Percentiles rank a stretch among this genome's conserved stretches.
Evolutionary conservation across 1,140 invertebrate species (phyloP).

Genomic region (Neodiprion fabricii): DNA sequence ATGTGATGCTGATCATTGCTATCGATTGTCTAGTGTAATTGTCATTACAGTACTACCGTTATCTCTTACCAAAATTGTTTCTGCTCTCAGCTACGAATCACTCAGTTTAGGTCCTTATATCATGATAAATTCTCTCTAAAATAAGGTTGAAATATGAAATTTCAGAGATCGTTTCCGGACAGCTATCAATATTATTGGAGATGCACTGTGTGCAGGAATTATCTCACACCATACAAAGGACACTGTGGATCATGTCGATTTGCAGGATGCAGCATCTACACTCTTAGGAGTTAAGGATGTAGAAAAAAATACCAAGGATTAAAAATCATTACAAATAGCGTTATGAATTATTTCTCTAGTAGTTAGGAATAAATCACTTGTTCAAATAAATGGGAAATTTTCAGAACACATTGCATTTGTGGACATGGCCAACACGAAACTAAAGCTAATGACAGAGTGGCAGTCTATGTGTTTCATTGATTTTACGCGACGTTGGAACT

Average conservation of each 20-base stretch:
- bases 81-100: neutral
- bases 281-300: neutral
- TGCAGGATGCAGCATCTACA: neutral
- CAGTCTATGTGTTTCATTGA: too few relatives aligned
- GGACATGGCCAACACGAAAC: too few relatives aligned
- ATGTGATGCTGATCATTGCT: slow-evolving; percentile 76
- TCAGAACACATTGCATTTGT: too few relatives aligned
- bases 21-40: slow-evolving; percentile 82
- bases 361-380: too few relatives aligned
- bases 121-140: slow-evolving; percentile 8
- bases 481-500: too few relatives aligned
- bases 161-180: slow-evolving; percentile 69
- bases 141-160: neutral
- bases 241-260: neutral
- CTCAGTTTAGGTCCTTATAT: slow-evolving; percentile 1
- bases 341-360: too few relatives aligned
- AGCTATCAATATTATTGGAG: slow-evolving; percentile 80
- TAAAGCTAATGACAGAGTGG: too few relatives aligned
- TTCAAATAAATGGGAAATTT: too few relatives aligned
- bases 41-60: neutral
- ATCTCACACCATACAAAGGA: slow-evolving; percentile 63
- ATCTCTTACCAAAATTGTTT: too few relatives aligned
- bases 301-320: neutral
- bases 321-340: neutral
- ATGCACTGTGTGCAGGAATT: slow-evolving; percentile 79